Percentiles rank a stretch among this genome's conserved stretches.
These are phyloP conservation scores for Anthopleura xanthogrammica DNA, from an alignment of 92 coral and sea anemone genomes.

Conservation along the genomic window DNA sequence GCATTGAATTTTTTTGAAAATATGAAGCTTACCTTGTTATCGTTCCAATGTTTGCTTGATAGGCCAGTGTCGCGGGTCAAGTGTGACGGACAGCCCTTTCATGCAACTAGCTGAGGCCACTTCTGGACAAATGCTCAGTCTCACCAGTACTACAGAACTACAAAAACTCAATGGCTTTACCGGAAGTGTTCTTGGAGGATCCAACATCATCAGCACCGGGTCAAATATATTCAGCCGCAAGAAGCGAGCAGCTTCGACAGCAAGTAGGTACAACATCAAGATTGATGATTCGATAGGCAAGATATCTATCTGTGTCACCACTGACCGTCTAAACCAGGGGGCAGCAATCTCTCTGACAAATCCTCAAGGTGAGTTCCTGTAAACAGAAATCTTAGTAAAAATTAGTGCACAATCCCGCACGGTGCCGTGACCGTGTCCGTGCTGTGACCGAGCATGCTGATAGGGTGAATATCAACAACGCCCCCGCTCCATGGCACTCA, in stretches of 20 bases:
- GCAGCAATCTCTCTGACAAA: slow-evolving; percentile 36
- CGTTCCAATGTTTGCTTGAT: neutral
- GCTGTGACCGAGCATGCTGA: no score
- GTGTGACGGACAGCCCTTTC: slow-evolving; percentile 35
- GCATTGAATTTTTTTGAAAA: neutral
- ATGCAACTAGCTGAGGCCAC: slow-evolving; percentile 66
- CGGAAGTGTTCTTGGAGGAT: slow-evolving; percentile 72
- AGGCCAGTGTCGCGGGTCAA: slow-evolving; percentile 6
- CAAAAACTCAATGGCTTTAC: slow-evolving; percentile 60
- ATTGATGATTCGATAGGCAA: slow-evolving; percentile 84
- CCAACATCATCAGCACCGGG: slow-evolving; percentile 62
- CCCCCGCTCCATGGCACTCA: no score
- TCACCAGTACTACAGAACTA: slow-evolving; percentile 54
- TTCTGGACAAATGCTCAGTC: slow-evolving; percentile 62
- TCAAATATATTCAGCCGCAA: slow-evolving; percentile 51
- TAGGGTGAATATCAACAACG: no score
- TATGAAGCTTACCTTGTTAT: neutral
- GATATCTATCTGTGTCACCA: slow-evolving; percentile 43
- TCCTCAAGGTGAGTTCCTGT: slow-evolving; percentile 36
- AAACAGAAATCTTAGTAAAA: neutral
- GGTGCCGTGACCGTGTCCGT: no score
- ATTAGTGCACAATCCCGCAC: no score
- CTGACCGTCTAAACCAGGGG: slow-evolving; percentile 30
- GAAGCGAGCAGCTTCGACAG: slow-evolving; percentile 48
- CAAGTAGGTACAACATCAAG: slow-evolving; percentile 39